Percentiles rank a stretch among this genome's conserved stretches.
These are phyloP conservation scores for Silurus aristotelis DNA, from an alignment of 2,797 vertebrate species.

Conservation along the genomic window DNA sequence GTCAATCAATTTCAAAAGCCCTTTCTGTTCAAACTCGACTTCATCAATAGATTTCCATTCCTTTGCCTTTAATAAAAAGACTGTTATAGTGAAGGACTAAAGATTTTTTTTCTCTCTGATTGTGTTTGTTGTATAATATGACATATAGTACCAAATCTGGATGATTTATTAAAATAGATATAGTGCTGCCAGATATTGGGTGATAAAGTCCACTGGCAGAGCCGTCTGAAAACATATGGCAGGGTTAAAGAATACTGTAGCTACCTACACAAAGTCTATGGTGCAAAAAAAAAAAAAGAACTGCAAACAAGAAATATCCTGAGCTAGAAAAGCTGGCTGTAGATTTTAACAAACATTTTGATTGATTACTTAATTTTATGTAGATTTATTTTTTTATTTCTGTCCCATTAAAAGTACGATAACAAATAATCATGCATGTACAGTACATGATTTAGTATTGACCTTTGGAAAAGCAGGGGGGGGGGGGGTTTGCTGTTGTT, in stretches of 20 bases:
- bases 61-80: not conserved
- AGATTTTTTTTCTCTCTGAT: not conserved
- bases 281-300: not conserved
- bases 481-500: too few relatives aligned
- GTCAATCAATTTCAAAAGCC: not conserved
- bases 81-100: not conserved
- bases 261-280: not conserved
- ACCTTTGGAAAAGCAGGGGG: not conserved
- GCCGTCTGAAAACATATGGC: not conserved
- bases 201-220: not conserved
- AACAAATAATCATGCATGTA: not conserved
- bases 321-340: not conserved
- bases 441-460: not conserved
- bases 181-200: not conserved
- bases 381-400: too few relatives aligned
- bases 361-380: too few relatives aligned
- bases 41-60: not conserved
- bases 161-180: not conserved
- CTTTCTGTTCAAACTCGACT: not conserved
- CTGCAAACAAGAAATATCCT: not conserved
- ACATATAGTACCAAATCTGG: not conserved
- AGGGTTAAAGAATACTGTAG: not conserved
- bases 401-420: not conserved
- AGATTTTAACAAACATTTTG: not conserved
- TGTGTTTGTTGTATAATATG: not conserved